Evolutionary conservation across 2,888 invertebrate genomes (phyloP).

Genomic region (Ptilodon capucinus): DNA sequence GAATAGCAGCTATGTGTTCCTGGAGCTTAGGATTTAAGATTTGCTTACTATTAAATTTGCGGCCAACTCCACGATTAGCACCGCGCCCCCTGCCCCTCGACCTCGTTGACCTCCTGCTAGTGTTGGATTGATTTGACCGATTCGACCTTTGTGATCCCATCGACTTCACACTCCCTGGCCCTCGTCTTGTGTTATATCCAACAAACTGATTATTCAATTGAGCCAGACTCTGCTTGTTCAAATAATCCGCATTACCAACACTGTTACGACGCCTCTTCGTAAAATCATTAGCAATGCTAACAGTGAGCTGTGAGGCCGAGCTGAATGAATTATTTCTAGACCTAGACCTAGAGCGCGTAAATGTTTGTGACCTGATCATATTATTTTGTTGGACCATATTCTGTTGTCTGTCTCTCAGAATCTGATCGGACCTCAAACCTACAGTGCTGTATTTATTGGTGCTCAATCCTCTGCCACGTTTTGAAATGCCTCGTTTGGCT

Average conservation of each 20-base stretch:
- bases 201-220: constrained; percentile 65
- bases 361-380: constrained; percentile 71
- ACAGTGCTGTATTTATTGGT: constrained; percentile 67
- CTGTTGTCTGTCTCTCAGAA: constrained; percentile 62
- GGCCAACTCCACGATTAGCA: constrained; percentile 56
- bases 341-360: constrained; percentile 56
- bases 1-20: constrained; percentile 73
- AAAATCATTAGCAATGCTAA: constrained; percentile 76
- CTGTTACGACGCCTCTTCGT: constrained; percentile 68
- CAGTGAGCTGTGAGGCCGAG: constrained; percentile 66
- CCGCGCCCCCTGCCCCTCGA: constrained; percentile 65
- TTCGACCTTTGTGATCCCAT: constrained; percentile 68
- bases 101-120: constrained; percentile 53
- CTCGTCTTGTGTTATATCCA: constrained; percentile 57
- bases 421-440: constrained; percentile 76
- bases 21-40: constrained; percentile 69
- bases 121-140: constrained; percentile 39
- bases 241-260: constrained; percentile 64
- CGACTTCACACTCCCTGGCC: constrained; percentile 72
- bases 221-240: constrained; percentile 67
- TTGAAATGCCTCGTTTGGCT: constrained; percentile 70
- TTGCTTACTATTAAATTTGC: constrained; percentile 69
- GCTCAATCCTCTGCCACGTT: constrained; percentile 65
- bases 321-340: constrained; percentile 65
- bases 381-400: constrained; percentile 54